Base-by-base conservation (phyloP, 2,888 invertebrate genomes). In the Limnephilus marmoratus region DNA sequence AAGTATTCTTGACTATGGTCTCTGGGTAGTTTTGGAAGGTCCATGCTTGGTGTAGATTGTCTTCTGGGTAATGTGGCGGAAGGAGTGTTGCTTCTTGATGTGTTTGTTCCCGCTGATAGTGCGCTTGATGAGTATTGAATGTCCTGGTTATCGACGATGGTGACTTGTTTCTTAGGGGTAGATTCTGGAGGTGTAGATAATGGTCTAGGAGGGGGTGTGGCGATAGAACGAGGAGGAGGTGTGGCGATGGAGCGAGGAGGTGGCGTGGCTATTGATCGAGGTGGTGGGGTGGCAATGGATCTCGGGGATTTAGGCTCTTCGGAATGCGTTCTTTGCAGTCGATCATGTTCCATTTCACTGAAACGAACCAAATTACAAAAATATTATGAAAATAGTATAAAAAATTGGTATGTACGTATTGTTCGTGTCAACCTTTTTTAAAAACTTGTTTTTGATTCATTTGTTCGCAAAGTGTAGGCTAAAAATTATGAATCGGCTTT, bases 301-400 rank as follows among this genome's bases (percentile, higher is more conserved):
- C 96, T 94, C 1, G 97, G 97, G n/a, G 98, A 98, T 5, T 98
- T 98, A 9, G 98, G 98, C 95, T 98, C 98, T 95, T 98, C 98
- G 83, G 98, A 98, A 95, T 98, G 98, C 0, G 98, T 98, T 94
- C 98, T 97, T 94, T 98, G 98, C 90, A 98, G 95, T 94, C 97
- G 97, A 94, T 98, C 98, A 94, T 98, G 98, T 41, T 97, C 97
- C 41, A 95, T 94, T 90, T 93, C 93, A 85, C 94, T 94, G 91
- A 68, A 90, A 82, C 0, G 24, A 24, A 1, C 87, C 41, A 88
- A 88, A 81, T 11, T 53, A 31, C 31, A 85, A 87, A 91, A n/a
- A n/a, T n/a, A n/a, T n/a, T n/a, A n/a, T n/a, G n/a, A n/a, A 41
- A 29, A 18, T 82, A 37, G 37, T 41, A 41, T 41, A 41, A 41